A percentile compares a stretch with the other conserved stretches of the same genome.
Evolutionary conservation across 2,113 vertebrate genomes (phyloP).

Genomic region (Myxocyprinus asiaticus): DNA sequence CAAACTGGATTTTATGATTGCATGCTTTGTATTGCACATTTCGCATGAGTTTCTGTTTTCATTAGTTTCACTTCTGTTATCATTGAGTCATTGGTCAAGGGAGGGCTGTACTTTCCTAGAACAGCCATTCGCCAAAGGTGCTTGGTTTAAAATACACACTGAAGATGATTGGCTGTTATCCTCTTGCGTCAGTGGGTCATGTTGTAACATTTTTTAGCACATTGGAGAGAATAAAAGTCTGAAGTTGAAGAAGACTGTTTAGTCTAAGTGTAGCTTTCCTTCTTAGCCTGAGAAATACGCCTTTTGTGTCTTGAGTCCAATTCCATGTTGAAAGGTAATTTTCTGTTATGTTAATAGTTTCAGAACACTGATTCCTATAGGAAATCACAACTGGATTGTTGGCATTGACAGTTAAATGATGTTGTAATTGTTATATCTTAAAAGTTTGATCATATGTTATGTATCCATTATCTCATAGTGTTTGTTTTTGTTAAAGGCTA

Average conservation of each 20-base stretch:
- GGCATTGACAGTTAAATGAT: not conserved
- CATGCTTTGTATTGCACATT: not conserved
- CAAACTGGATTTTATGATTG: not conserved
- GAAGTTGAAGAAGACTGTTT: not conserved
- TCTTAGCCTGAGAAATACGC: too few species aligned
- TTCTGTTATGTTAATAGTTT: not conserved
- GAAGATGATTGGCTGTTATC: constrained; percentile 26
- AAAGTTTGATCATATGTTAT: not conserved
- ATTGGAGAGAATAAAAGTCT: not conserved
- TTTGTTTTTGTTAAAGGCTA: not conserved
- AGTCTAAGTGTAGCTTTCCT: too few species aligned
- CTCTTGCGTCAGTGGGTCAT: not conserved
- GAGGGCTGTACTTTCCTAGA: not conserved
- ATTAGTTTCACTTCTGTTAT: constrained; percentile 31
- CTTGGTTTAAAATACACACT: constrained; percentile 4
- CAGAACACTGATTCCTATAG: not conserved
- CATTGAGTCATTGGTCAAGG: not conserved
- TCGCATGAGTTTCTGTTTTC: constrained; percentile 41
- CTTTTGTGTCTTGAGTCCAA: not conserved
- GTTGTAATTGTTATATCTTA: not conserved
- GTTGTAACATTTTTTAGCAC: not conserved
- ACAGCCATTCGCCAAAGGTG: constrained; percentile 16
- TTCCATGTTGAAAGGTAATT: constrained; percentile 36
- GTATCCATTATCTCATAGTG: not conserved
- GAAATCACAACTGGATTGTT: not conserved